Base-by-base conservation (phyloP, 2,797 vertebrate genomes). In the Rallus crepitans region DNA sequence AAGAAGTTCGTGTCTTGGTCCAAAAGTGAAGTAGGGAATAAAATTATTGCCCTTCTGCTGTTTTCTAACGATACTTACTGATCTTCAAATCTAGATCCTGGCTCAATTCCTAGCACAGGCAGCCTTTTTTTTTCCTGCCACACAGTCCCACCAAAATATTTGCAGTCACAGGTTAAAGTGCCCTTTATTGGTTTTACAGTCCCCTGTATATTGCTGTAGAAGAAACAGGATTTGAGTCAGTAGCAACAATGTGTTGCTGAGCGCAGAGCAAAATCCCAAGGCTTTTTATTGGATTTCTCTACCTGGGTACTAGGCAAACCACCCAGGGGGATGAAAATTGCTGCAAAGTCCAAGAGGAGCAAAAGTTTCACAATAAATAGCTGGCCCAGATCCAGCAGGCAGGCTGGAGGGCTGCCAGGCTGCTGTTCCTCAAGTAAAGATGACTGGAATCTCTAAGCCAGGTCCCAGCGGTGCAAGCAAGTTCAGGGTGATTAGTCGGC, bases 221-320 rank as follows among this genome's bases (percentile, higher is more conserved):
- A 90, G 75, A 96, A 94, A 79, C 56, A 87, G 68, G 37, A 66
- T 84, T 90, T 14, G 5, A 92, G 37, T 47, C 84, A 61, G 75
- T 71, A 85, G 73, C 28, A 76, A 71, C 78, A 64, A 19, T 24
- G 28, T 75, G 81, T 65, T 89, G 78, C 86, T 82, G 68, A 80
- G 90, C 86, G 79, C 59, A 84, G 83, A 95, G 68, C 81, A 90
- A 93, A 95, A 84, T 94, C 89, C 90, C 90, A 77, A 48, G 73
- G 64, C 70, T 73, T 89, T 93, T 93, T 90, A 92, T 89, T 96
- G 90, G 71, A 89, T 93, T 93, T 93, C 78, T 82, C 81, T 93
- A 93, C 63, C 86, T 90, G 53, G 42, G 78, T 90, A 92, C 81
- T 84, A 87, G 87, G 89, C 64, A 95, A 91, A 94, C 82, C 90